Conservation (phyloP, 2,113 vertebrate genomes). For the Lepidothrix coronata region DNA sequence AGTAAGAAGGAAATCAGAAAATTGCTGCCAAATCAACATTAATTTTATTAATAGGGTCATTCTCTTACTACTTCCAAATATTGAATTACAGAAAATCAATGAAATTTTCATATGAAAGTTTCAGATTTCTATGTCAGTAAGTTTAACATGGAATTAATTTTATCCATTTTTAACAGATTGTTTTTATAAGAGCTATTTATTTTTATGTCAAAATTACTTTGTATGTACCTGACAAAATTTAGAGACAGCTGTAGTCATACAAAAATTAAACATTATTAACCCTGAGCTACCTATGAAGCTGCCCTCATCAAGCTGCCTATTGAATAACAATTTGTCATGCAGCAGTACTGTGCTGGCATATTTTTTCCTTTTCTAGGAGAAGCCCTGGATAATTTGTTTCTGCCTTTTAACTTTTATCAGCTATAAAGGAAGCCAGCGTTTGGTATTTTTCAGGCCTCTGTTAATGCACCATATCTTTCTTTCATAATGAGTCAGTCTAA, state of each 20-base stretch:
- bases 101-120: neutral
- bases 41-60: neutral
- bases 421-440: neutral
- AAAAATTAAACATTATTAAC: constrained; percentile 19
- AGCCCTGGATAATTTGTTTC: neutral
- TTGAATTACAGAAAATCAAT: neutral
- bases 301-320: neutral
- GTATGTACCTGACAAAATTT: neutral
- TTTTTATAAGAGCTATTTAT: neutral
- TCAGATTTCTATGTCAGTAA: neutral
- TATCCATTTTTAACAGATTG: neutral
- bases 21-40: neutral
- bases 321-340: neutral
- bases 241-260: neutral
- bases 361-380: neutral
- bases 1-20: neutral
- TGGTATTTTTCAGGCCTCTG: neutral
- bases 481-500: neutral
- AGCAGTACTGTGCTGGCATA: neutral
- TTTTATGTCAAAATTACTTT: neutral
- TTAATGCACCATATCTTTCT: neutral
- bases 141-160: neutral
- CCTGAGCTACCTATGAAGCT: neutral
- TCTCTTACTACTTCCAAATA: neutral
- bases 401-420: neutral